These are phyloP conservation scores for Sebastes glaucus DNA, from an alignment of 2,797 vertebrate species.

Conservation along the genomic window DNA sequence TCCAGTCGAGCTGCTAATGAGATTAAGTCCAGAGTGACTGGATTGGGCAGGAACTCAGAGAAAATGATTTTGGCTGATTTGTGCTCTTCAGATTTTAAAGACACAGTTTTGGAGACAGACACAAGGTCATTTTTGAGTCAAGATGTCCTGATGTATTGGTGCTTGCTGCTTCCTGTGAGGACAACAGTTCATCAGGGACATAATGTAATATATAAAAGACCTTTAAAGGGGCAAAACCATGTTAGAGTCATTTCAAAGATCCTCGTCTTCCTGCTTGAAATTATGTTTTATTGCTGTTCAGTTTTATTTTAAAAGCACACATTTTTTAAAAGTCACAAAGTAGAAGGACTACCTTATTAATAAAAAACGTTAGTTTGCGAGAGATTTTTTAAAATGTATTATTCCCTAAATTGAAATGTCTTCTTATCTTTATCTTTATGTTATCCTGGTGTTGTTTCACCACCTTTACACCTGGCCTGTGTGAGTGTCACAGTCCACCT, in stretches of 20 bases:
- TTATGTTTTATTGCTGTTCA: background rate
- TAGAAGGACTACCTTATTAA: background rate
- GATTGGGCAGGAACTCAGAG: conserved; percentile 37
- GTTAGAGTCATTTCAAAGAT: background rate
- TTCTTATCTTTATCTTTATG: background rate
- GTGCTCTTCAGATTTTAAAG: conserved; percentile 16
- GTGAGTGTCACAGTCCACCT: background rate
- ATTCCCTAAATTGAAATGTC: background rate
- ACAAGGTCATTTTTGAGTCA: background rate
- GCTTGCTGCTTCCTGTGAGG: background rate
- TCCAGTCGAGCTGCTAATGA: conserved; percentile 52
- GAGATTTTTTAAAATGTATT: background rate
- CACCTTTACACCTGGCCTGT: background rate
- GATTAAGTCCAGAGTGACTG: conserved; percentile 56
- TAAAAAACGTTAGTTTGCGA: background rate
- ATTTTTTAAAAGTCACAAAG: background rate
- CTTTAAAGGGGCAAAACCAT: background rate
- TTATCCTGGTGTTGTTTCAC: background rate
- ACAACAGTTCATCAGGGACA: background rate
- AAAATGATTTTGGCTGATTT: conserved; percentile 41
- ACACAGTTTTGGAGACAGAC: conserved; percentile 7
- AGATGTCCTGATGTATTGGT: background rate
- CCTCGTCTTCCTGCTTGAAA: background rate
- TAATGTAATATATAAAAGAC: background rate
- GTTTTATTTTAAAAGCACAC: background rate